These are phyloP conservation scores for Dendrolimus kikuchii DNA, from an alignment of 1,140 invertebrate species.

Conservation along the genomic window DNA sequence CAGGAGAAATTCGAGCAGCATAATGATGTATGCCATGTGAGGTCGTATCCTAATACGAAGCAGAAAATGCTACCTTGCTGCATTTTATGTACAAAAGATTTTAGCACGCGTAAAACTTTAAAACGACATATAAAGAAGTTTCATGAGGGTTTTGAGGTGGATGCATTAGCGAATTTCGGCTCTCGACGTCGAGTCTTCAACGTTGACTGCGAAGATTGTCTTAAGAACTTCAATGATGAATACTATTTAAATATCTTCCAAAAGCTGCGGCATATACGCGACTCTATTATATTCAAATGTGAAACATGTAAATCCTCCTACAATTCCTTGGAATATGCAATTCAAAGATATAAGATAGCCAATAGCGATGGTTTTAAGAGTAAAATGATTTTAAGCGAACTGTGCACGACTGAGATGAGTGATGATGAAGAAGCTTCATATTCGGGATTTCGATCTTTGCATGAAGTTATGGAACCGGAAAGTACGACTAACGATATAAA, in stretches of 20 bases:
- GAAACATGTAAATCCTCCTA: conserved; percentile 31
- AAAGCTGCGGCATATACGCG: conserved; percentile 27
- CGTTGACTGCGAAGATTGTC: conserved; percentile 44
- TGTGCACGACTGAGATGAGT: conserved; percentile 52
- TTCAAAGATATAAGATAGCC: conserved; percentile 36
- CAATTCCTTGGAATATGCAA: conserved; percentile 35
- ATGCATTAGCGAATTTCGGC: conserved; percentile 41
- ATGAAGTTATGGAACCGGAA: conserved; percentile 20
- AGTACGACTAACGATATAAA: conserved; percentile 23
- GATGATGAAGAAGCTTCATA: conserved; percentile 19
- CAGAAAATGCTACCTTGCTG: conserved; percentile 33
- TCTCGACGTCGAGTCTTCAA: conserved; percentile 21
- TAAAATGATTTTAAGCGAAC: conserved; percentile 45
- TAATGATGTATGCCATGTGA: conserved; percentile 24
- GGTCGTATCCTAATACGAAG: conserved; percentile 10
- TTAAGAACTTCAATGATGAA: conserved; percentile 39
- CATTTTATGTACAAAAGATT: conserved; percentile 50
- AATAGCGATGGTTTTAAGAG: conserved; percentile 22
- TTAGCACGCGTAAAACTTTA: conserved; percentile 49
- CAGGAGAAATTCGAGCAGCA: conserved; percentile 42
- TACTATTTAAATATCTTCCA: conserved; percentile 25
- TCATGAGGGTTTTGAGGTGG: conserved; percentile 38
- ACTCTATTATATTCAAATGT: conserved; percentile 42
- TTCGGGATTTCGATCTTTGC: conserved; percentile 10
- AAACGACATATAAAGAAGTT: conserved; percentile 54